Conservation (phyloP, 2,888 invertebrate genomes). For the Diaperis boleti region DNA sequence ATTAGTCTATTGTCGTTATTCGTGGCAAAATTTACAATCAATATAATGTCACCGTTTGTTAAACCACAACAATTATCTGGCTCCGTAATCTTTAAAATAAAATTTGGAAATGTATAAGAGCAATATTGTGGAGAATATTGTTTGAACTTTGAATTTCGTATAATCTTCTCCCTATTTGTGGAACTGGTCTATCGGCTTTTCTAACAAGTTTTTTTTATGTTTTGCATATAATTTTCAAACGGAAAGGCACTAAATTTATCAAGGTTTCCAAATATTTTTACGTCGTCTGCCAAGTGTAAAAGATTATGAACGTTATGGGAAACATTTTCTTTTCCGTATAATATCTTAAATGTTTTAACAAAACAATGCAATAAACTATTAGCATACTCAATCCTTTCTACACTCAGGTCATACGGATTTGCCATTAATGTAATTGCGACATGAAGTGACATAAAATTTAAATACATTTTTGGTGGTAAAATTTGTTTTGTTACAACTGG, state of each 20-base stretch:
- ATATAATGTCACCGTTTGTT: neutral
- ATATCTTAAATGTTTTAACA: slow-evolving; percentile 13
- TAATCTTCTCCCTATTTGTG: neutral
- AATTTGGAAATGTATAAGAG: neutral
- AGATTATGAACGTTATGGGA: slow-evolving; percentile 46
- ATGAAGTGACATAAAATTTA: slow-evolving; percentile 7
- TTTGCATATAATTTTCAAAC: slow-evolving; percentile 18
- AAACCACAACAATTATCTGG: slow-evolving; percentile 1
- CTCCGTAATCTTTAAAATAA: neutral
- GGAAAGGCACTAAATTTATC: slow-evolving; percentile 15
- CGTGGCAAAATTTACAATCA: neutral
- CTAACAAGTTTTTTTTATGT: neutral
- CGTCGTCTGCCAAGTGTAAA: slow-evolving; percentile 38
- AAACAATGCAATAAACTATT: slow-evolving; percentile 3
- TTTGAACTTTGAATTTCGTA: neutral
- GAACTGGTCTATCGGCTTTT: neutral
- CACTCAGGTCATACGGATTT: neutral
- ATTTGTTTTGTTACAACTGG: slow-evolving; percentile 45
- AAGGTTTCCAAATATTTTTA: neutral
- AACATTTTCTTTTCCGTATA: slow-evolving; percentile 25
- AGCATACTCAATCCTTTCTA: slow-evolving; percentile 5
- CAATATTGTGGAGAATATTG: neutral
- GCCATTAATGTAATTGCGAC: neutral
- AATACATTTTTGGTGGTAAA: neutral
- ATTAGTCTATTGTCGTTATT: neutral